Evolutionary conservation across 2,113 vertebrate genomes (phyloP).

Genomic region (Sminthopsis crassicaudata): DNA sequence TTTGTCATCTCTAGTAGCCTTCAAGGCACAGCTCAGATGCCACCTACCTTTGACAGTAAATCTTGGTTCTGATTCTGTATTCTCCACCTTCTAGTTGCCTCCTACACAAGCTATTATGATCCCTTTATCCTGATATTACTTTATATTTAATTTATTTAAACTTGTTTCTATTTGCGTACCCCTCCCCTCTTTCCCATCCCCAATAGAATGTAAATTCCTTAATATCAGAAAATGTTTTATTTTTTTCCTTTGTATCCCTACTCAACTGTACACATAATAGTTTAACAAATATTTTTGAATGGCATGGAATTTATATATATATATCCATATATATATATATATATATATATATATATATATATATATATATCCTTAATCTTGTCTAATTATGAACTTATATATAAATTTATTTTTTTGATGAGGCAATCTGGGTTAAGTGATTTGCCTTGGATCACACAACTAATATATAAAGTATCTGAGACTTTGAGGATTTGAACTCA

Average conservation of each 20-base stretch:
- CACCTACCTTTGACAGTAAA: too few species aligned
- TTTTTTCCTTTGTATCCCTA: background rate
- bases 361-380: constrained; percentile 14
- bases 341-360: too few species aligned
- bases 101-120: background rate
- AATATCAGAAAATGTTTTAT: background rate
- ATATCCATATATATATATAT: too few species aligned
- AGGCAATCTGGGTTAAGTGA: too few species aligned
- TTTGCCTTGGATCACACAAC: too few species aligned
- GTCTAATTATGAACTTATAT: constrained; percentile 49
- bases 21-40: background rate
- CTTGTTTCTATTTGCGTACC: background rate
- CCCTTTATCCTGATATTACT: background rate
- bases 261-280: background rate
- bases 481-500: too few species aligned
- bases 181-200: background rate
- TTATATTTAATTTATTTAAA: background rate
- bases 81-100: too few species aligned
- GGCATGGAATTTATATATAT: background rate
- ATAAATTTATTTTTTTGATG: background rate
- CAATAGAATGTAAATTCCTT: background rate
- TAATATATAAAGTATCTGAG: too few species aligned
- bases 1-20: background rate
- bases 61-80: background rate
- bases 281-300: background rate